Base-by-base conservation (phyloP, 2,113 vertebrate species). In the Edolisoma coerulescens region DNA sequence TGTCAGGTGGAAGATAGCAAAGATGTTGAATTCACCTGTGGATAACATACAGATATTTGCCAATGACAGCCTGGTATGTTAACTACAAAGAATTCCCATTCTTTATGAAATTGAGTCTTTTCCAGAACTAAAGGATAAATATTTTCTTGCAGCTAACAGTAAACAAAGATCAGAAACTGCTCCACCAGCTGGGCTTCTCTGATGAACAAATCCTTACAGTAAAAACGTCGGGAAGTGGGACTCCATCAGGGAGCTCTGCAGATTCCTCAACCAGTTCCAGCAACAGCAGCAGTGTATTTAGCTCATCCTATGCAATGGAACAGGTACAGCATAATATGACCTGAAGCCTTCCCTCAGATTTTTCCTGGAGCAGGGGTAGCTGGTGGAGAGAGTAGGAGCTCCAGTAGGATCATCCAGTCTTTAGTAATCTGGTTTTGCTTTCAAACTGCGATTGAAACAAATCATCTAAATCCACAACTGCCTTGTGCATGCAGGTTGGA, bases 21-120 rank as follows among this genome's bases (percentile, higher is more conserved):
- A 99, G 89, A 99, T 99, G 96, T 95, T 99, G 96, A 99, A 98
- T 97, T 99, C 98, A 42, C 99, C 99, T 8, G 98, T 99, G 97
- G 99, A 99, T 96, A 99, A 99, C 67, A 99, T 99, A 91, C 99
- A 99, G 97, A 99, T 99, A 97, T 99, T 99, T 97, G 99, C 99
- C 82, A 99, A 99, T 87, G 99, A 99, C 57, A 99, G 98, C 81
- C 98, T 99, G 99, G 99, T 99, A 96, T 95, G 99, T 98, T 83
- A 71, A 53, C 87, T 81, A 32, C 28, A 75, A 69, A 64, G 16
- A 68, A 28, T 65, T 87, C 47, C 68, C 11, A 9, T 74, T 80
- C 53, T 57, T 41, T 16, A 14, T 82, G 26, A 83, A 73, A 69
- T 24, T 35, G 18, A 56, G 53, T 69, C 35, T 87, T 16, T 68